phyloP scores from a whole-genome alignment of 2,113 vertebrate genomes.

The Cololabis saira region DNA sequence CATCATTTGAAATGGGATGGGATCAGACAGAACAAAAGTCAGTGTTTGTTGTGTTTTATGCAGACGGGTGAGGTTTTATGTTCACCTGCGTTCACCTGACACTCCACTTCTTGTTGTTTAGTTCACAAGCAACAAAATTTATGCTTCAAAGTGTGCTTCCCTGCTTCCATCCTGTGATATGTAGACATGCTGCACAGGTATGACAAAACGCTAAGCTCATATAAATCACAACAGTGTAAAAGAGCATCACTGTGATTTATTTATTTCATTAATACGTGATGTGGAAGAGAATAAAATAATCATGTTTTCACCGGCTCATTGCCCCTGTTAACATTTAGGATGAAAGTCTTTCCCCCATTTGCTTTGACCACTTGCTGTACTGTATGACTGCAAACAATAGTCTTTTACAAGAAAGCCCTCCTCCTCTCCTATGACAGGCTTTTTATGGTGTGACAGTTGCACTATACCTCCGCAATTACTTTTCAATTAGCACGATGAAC shows the following conservation, averaged over 20 bases:
- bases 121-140: too few relatives aligned
- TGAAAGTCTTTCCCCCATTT: constrained; percentile 41
- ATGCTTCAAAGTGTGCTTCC: background rate
- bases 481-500: constrained; percentile 87
- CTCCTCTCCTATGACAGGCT: constrained; percentile 73
- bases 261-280: constrained; percentile 46
- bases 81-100: background rate
- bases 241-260: constrained; percentile 31
- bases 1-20: background rate
- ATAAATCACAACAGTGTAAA: constrained; percentile 53
- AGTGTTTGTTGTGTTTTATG: constrained; percentile 14
- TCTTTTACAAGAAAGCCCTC: constrained; percentile 65
- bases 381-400: constrained; percentile 74
- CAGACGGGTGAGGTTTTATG: background rate
- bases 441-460: constrained; percentile 83
- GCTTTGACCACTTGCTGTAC: constrained; percentile 62
- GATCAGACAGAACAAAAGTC: constrained; percentile 5
- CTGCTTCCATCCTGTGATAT: constrained; percentile 53
- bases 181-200: constrained; percentile 36
- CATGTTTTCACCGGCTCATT: constrained; percentile 69
- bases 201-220: constrained; percentile 26
- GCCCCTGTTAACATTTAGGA: constrained; percentile 65
- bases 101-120: background rate
- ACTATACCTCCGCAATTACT: constrained; percentile 87
- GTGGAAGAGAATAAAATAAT: constrained; percentile 45